These are phyloP conservation scores for Synanthedon andrenaeformis DNA, from an alignment of 2,888 invertebrate genomes.

Conservation along the genomic window DNA sequence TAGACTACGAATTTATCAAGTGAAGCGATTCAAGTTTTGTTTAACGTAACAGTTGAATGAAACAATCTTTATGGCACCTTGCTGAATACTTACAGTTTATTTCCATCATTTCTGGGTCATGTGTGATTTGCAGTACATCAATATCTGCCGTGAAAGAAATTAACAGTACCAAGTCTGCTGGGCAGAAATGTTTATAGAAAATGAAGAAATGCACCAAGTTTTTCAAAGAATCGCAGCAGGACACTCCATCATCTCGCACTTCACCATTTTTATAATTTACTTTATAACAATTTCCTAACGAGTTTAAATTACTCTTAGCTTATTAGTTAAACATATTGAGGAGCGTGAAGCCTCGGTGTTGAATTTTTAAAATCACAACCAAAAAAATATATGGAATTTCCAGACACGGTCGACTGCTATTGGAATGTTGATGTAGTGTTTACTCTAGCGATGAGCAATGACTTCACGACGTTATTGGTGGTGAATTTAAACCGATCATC, in stretches of 20 bases:
- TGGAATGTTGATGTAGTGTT: not conserved
- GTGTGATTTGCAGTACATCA: too few relatives aligned
- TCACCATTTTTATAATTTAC: not conserved
- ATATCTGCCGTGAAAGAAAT: too few relatives aligned
- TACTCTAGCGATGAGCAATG: not conserved
- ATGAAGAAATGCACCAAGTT: too few relatives aligned
- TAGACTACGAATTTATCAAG: not conserved
- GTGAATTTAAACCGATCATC: slow-evolving; percentile 43
- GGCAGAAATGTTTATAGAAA: too few relatives aligned
- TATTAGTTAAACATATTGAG: slow-evolving; percentile 4
- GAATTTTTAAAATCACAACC: not conserved
- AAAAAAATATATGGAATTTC: not conserved
- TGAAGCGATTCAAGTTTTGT: not conserved
- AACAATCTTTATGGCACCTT: not conserved
- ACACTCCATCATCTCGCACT: slow-evolving; percentile 4
- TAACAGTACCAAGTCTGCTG: too few relatives aligned
- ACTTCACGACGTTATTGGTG: not conserved
- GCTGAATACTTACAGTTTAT: not conserved
- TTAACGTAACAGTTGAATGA: not conserved
- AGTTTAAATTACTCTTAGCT: slow-evolving; percentile 2
- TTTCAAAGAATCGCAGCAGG: not conserved
- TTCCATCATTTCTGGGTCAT: not conserved
- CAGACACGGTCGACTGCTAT: not conserved
- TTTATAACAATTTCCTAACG: slow-evolving; percentile 5
- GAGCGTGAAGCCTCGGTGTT: not conserved